phyloP scores from a whole-genome alignment of 2,113 vertebrate species.

The Microcebus murinus region DNA sequence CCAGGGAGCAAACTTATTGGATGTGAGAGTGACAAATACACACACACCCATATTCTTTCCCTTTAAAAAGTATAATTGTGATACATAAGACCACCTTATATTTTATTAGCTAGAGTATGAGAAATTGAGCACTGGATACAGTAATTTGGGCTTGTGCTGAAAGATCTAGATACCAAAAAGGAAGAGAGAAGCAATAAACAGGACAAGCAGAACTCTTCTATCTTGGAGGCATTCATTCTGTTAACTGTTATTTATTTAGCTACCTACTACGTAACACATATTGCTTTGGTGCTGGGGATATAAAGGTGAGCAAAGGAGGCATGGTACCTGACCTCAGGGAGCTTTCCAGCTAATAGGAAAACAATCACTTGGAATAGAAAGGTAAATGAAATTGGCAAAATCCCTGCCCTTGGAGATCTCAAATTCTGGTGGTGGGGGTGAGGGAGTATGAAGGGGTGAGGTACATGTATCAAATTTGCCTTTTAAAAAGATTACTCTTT shows the following conservation, averaged over 20 bases:
- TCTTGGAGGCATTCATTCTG: neutral
- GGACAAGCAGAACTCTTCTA: neutral
- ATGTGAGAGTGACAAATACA: neutral
- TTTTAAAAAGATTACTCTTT: conserved; percentile 44
- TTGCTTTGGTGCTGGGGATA: neutral
- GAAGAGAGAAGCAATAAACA: neutral
- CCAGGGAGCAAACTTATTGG: neutral
- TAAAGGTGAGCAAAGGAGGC: neutral
- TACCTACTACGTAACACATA: neutral
- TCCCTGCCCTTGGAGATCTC: neutral
- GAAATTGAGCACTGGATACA: neutral
- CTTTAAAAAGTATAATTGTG: neutral
- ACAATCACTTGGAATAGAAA: neutral
- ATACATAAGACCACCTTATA: neutral
- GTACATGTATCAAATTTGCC: conserved; percentile 30
- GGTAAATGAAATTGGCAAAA: neutral
- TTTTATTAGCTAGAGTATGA: neutral
- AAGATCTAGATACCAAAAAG: neutral
- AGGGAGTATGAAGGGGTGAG: neutral
- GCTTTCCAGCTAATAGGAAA: neutral
- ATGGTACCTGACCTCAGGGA: neutral
- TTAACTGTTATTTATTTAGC: neutral
- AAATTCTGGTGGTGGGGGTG: neutral
- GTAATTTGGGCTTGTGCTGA: neutral
- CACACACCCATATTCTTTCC: neutral